A percentile compares a stretch with the other conserved stretches of the same genome.
Conservation (phyloP, 1,140 invertebrate species). For the Anastrepha ludens region DNA sequence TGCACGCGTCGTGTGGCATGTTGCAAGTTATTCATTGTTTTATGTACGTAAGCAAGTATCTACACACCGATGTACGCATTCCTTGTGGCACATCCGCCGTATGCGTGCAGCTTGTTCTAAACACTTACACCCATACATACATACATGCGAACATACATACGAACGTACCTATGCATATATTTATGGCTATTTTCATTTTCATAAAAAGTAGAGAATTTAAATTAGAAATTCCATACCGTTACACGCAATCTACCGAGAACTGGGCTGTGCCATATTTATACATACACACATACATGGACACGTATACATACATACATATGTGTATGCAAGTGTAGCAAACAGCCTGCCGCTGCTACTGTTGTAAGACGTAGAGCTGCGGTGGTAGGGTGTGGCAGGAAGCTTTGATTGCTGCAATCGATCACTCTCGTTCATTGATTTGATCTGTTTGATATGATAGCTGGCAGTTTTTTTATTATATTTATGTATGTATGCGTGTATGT, state of each 20-base stretch:
- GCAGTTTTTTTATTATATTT: not conserved
- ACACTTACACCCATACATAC: not conserved
- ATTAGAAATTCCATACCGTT: conserved; percentile 44
- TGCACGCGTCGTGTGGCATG: not conserved
- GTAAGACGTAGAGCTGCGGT: not conserved
- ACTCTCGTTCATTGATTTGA: conserved; percentile 31
- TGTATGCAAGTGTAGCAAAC: not conserved
- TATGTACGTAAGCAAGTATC: not conserved
- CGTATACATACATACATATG: not conserved
- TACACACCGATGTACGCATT: not conserved
- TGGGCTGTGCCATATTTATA: not conserved
- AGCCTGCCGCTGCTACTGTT: not conserved
- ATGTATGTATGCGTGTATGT: not conserved
- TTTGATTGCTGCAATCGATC: conserved; percentile 38
- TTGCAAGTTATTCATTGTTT: not conserved
- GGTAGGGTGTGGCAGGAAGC: conserved; percentile 21
- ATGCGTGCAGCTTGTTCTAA: conserved; percentile 24
- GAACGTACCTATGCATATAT: not conserved
- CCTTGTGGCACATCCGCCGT: conserved; percentile 41
- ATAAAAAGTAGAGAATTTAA: conserved; percentile 28
- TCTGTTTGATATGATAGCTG: conserved; percentile 27
- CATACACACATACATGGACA: not conserved
- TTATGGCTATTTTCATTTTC: conserved; percentile 37
- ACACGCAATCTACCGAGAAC: conserved; percentile 18
- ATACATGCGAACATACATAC: not conserved